Base-by-base conservation (phyloP, 1,140 invertebrate genomes). In the Drosophila yakuba region DNA sequence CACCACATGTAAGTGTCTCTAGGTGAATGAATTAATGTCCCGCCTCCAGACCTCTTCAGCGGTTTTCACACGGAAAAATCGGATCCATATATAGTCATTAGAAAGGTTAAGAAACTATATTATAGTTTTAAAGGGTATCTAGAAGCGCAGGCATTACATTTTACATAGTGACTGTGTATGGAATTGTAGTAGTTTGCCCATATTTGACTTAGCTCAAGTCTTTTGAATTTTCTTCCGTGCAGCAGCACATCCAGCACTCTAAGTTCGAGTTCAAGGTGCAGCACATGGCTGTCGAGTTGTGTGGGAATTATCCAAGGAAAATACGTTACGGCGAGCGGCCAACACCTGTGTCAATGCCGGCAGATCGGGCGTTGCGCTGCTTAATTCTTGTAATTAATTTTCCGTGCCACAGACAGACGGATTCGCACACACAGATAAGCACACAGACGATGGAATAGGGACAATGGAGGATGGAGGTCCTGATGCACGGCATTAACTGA, bases 321-420 rank as follows among this genome's bases (percentile, higher is more conserved):
- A 77, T 77, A 71, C 74, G 75, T 78, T 78, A 72, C 74, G 56
- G 39, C 39, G 25, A 38, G 44, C 58, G 55, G 56, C 74, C 57
- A 69, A 72, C 73, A 77, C 74, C 74, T 77, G 74, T 68, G 74
- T 44, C 64, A 68, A 66, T 66, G 64, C 50, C 50, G 55, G 44
- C 45, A 62, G 39, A 66, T 67, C 60, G 61, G 48, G 43, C 54
- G 50, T 57, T 67, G 59, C 36, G 58, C 41, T 58, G 48, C 57
- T 69, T 78, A 78, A 78, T 78, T 77, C 64, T 72, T 60, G 75
- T 78, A 78, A 78, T 78, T 78, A 78, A 78, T 78, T 78, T 58
- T 78, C 54, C 64, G 50, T 78, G 74, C 64, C 51, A 62, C 64
- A 77, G 64, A 78, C 74, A 78, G 74, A 54, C n/a, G 32, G 17